A percentile compares a stretch with the other conserved stretches of the same genome.
These are phyloP conservation scores for Cepaea nemoralis DNA, from an alignment of 1,140 invertebrate species.

Conservation along the genomic window DNA sequence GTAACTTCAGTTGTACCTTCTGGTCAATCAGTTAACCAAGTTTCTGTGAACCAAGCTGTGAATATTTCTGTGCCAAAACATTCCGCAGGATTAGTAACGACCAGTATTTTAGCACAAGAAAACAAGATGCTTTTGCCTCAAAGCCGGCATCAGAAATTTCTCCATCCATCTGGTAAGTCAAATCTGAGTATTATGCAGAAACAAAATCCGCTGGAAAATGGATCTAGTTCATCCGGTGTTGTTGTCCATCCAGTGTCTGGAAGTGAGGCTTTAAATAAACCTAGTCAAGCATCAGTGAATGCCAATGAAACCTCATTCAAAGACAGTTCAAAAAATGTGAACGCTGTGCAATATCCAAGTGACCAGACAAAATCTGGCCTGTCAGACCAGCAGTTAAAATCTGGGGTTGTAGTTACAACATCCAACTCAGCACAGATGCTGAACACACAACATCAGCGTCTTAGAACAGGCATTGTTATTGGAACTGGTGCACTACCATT, in stretches of 20 bases:
- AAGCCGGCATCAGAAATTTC: background rate
- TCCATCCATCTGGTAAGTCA: background rate
- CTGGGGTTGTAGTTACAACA: background rate
- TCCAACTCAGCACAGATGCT: background rate
- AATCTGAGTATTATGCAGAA: background rate
- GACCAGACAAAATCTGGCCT: background rate
- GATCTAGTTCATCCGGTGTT: background rate
- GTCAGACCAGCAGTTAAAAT: background rate
- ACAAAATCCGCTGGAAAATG: background rate
- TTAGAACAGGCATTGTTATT: background rate
- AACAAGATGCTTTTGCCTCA: background rate
- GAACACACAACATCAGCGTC: background rate
- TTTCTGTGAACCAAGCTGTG: background rate
- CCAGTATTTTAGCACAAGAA: background rate
- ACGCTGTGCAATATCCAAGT: background rate
- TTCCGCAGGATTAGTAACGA: background rate
- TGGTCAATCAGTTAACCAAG: background rate
- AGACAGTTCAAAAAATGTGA: background rate
- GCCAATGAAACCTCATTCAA: background rate
- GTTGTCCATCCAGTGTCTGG: background rate
- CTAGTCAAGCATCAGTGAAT: background rate
- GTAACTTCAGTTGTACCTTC: conserved; percentile 15
- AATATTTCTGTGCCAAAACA: background rate
- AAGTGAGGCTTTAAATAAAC: background rate
- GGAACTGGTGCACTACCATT: background rate